A percentile compares a stretch with the other conserved stretches of the same genome.
Conservation (phyloP, 2,797 vertebrate genomes). For the Arnoldichthys spilopterus region DNA sequence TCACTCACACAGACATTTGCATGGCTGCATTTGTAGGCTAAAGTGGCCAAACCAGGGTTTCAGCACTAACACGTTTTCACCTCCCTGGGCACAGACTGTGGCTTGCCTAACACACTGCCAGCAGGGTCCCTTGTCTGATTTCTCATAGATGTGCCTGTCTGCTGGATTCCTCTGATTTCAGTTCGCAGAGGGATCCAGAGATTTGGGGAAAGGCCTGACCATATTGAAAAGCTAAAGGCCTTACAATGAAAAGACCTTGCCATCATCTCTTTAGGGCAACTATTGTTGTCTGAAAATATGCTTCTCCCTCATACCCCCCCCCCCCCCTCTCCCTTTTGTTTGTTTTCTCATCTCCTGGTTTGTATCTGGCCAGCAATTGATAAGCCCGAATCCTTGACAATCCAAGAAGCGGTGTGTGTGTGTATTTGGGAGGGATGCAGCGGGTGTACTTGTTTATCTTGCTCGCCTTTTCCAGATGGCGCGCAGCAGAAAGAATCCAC, state of each 20-base stretch:
- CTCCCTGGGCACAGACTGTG: background rate
- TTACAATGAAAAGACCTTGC: constrained; percentile 50
- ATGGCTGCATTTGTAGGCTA: constrained; percentile 10
- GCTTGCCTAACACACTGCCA: background rate
- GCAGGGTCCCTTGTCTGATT: constrained; percentile 7
- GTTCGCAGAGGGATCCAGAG: constrained; percentile 60
- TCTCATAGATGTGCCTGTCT: constrained; percentile 60
- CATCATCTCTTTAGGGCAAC: constrained; percentile 72
- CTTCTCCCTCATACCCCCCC: constrained; percentile 13
- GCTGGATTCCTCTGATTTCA: constrained; percentile 59
- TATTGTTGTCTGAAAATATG: constrained; percentile 67
- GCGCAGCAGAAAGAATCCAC: constrained; percentile 77
- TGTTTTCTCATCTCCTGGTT: constrained; percentile 67
- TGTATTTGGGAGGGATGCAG: constrained; percentile 65
- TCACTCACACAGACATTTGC: constrained; percentile 17
- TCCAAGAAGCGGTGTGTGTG: constrained; percentile 62
- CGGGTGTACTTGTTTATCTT: constrained; percentile 80
- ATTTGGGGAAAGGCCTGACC: constrained; percentile 68
- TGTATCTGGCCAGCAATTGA: constrained; percentile 81
- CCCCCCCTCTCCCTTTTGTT: constrained; percentile 69
- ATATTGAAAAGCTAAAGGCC: constrained; percentile 65
- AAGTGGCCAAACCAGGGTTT: constrained; percentile 6
- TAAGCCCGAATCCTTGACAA: constrained; percentile 80
- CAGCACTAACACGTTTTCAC: constrained; percentile 6
- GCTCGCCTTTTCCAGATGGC: constrained; percentile 81